Percentiles rank a stretch among this genome's conserved stretches.
Evolutionary conservation across 1,140 invertebrate species (phyloP).

Genomic region (Drepana arcuata): DNA sequence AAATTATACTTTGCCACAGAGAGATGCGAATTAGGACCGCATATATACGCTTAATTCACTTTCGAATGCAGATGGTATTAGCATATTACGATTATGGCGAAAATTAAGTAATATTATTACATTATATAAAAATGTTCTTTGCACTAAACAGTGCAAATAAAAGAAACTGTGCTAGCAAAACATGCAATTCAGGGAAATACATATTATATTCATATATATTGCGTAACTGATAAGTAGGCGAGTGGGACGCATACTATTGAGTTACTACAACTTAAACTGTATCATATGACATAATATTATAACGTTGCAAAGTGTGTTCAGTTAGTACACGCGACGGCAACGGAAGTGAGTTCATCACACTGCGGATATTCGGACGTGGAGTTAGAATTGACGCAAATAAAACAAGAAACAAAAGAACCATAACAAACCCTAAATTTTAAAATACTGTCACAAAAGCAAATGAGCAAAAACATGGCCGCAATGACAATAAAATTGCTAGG

Average conservation of each 20-base stretch:
- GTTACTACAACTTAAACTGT: constrained; percentile 2
- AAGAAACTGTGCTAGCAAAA: neutral
- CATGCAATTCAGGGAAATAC: constrained; percentile 23
- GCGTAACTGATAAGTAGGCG: constrained; percentile 18
- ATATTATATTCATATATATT: constrained; percentile 8
- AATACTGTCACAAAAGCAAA: too few relatives aligned
- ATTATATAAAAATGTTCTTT: neutral
- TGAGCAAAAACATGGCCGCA: too few relatives aligned
- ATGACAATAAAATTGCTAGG: too few relatives aligned
- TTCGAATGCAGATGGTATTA: neutral
- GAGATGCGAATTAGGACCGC: too few relatives aligned
- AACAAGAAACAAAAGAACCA: too few relatives aligned
- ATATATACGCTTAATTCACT: too few relatives aligned
- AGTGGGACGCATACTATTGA: constrained; percentile 19
- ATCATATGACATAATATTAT: constrained; percentile 10
- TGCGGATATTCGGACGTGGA: constrained; percentile 9
- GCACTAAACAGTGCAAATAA: neutral
- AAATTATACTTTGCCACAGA: too few relatives aligned
- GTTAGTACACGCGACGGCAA: constrained; percentile 1
- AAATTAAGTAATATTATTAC: neutral
- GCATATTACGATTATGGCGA: neutral
- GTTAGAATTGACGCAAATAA: constrained; percentile 4
- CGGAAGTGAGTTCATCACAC: constrained; percentile 25
- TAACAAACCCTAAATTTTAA: too few relatives aligned
- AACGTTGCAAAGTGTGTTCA: too few relatives aligned